A percentile compares a stretch with the other conserved stretches of the same genome.
phyloP scores from a whole-genome alignment of 2,797 vertebrate genomes.

The Melopsittacus undulatus region DNA sequence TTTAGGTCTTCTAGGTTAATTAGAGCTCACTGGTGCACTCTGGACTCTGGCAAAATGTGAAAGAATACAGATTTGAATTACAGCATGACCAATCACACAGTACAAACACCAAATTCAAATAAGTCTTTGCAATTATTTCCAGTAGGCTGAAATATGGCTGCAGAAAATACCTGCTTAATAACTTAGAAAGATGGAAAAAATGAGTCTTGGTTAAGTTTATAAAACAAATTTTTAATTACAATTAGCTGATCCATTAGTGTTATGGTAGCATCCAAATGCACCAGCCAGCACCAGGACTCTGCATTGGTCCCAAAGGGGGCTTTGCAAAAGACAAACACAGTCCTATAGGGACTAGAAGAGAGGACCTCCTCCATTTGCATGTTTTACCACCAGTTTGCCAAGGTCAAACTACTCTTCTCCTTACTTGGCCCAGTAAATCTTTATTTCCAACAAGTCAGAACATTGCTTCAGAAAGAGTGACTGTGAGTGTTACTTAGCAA shows the following conservation, averaged over 20 bases:
- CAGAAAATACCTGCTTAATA: conserved; percentile 35
- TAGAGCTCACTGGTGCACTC: neutral
- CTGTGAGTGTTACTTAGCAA: neutral
- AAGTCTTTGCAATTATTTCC: neutral
- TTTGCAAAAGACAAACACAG: neutral
- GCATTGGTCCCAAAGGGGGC: neutral
- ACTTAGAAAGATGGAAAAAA: conserved; percentile 5
- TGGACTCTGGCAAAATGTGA: neutral
- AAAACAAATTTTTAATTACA: conserved; percentile 26
- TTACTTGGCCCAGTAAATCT: neutral
- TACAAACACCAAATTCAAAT: neutral
- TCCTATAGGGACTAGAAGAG: neutral
- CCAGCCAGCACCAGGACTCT: neutral
- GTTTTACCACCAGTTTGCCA: neutral
- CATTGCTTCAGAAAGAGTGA: neutral
- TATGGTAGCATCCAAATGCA: neutral
- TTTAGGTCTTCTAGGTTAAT: neutral
- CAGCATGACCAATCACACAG: neutral
- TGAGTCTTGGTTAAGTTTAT: neutral
- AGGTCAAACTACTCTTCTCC: neutral
- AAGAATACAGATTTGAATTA: conserved; percentile 9
- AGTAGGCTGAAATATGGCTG: conserved; percentile 18
- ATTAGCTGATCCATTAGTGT: conserved; percentile 8
- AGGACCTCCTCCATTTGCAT: neutral
- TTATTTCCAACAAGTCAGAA: neutral